phyloP scores from a whole-genome alignment of 2,113 vertebrate genomes.

The Microtus montanus region DNA sequence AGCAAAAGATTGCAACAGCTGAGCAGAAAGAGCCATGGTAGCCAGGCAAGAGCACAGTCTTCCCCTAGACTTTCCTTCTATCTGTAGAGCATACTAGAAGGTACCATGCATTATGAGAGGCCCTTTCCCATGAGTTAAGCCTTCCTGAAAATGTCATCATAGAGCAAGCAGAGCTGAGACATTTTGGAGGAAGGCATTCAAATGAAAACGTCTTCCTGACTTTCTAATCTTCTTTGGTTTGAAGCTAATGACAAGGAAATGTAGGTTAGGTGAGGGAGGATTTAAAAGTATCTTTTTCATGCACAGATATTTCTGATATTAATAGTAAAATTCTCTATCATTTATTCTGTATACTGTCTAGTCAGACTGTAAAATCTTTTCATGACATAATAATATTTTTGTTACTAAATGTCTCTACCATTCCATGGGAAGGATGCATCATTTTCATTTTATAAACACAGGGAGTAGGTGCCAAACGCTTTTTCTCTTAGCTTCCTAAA shows the following conservation, averaged over 20 bases:
- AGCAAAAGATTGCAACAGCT: no score
- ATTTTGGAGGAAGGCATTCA: background rate
- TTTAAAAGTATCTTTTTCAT: background rate
- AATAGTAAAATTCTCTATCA: background rate
- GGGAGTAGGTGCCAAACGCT: background rate
- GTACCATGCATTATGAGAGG: no score
- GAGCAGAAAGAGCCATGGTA: no score
- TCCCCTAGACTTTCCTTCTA: no score
- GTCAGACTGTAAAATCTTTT: background rate
- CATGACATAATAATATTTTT: background rate
- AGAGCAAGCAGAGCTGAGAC: background rate
- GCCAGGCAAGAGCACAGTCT: no score
- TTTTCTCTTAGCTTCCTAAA: background rate
- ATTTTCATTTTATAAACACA: background rate
- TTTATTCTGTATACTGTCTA: background rate
- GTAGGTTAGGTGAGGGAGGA: background rate
- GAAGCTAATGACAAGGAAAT: background rate
- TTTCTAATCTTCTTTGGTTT: conserved; percentile 8
- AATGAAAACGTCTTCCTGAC: background rate
- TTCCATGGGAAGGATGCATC: background rate
- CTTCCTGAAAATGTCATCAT: no score
- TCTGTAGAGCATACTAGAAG: no score
- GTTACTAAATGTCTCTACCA: background rate
- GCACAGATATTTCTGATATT: background rate
- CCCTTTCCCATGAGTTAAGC: no score